Percentiles rank a stretch among this genome's conserved stretches.
phyloP scores from a whole-genome alignment of 2,113 vertebrate genomes.

The Dipodomys ordii region DNA sequence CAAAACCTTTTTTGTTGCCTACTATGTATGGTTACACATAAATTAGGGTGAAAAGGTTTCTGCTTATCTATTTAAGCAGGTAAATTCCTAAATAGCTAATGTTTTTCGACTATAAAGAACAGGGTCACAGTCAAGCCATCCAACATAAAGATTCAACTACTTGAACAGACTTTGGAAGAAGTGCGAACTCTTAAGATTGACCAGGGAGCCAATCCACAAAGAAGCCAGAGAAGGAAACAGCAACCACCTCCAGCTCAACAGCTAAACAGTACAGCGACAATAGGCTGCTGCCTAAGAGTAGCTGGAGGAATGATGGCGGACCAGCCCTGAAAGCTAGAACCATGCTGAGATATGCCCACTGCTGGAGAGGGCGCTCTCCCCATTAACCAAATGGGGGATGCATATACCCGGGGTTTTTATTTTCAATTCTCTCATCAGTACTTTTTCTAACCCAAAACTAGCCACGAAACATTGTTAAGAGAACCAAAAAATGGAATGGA shows the following conservation, averaged over 20 bases:
- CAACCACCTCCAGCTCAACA: not conserved
- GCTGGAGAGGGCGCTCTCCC: not conserved
- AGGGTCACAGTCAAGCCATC: not conserved
- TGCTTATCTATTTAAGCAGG: not conserved
- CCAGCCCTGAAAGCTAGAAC: not conserved
- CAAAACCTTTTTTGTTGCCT: not conserved
- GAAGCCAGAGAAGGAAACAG: not conserved
- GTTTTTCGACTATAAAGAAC: not conserved
- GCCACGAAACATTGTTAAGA: not conserved
- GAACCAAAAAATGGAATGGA: not conserved
- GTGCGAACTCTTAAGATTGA: not conserved
- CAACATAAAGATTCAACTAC: not conserved
- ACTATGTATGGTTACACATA: not conserved
- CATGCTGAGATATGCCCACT: not conserved
- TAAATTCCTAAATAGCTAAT: not conserved
- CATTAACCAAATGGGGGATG: not conserved
- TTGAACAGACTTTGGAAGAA: not conserved
- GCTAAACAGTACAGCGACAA: not conserved
- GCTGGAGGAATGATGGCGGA: not conserved
- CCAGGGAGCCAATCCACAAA: constrained; percentile 6
- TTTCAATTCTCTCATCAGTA: not conserved
- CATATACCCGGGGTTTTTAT: no score
- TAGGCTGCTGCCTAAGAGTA: not conserved
- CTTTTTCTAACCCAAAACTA: not conserved
- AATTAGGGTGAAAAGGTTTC: not conserved